Base-by-base conservation (phyloP, 2,797 vertebrate genomes). In the Silurus aristotelis region DNA sequence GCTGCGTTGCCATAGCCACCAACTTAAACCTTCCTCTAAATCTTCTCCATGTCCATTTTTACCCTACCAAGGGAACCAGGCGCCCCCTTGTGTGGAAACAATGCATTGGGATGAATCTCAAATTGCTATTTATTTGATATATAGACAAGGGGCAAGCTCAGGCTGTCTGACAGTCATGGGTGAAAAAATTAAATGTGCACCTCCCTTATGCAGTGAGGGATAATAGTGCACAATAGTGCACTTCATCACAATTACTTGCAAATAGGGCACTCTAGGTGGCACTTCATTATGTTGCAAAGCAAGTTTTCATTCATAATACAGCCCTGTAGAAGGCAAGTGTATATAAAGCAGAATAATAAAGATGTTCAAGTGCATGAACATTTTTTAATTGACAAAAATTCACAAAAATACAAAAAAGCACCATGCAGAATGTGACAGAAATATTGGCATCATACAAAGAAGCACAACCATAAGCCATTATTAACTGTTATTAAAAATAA, bases 1-100 rank as follows among this genome's bases (percentile, higher is more conserved):
- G 91, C 92, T 89, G 68, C 0, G 93, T 95, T 95, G 89, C 92
- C 92, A 95, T 94, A 90, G 92, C 79, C 91, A 94, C 93, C 87
- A 64, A 43, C 70, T 75, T 68, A 83, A 92, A 90, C 89, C 91
- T 80, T 77, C 89, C 90, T 92, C 92, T 92, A 94, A 93, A 93
- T 93, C 91, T 89, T 91, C 63, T 13, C 88, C 90, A 87, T 22
- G 19, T 25, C 87, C 90, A 87, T 93, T 92, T 92, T 80, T 90
- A 67, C 27, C 46, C 43, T 20, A 22, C n/a, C 27, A 89, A 84
- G 67, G 68, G 43, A 22, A n/a, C 27, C 43, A 61, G 77, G 58
- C 60, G 84, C 86, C 89, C 71, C 66, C 87, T 88, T 71, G 76
- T 71, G 89, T 80, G 12, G 68, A 56, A 82, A 84, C 10, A 75